Base-by-base conservation (phyloP, 2,797 vertebrate species). In the Rhinophrynus dorsalis region DNA sequence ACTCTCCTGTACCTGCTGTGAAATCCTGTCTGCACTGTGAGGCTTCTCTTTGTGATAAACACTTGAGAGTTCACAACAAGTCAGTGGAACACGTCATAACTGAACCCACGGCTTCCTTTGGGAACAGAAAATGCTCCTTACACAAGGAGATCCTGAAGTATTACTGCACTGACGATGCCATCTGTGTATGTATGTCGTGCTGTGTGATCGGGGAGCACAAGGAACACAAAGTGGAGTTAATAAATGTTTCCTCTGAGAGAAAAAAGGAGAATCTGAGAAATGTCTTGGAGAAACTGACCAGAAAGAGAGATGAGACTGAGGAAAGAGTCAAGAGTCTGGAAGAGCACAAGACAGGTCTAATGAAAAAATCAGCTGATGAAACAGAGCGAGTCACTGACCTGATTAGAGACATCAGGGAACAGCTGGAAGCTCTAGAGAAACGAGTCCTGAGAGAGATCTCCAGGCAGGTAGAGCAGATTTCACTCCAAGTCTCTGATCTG, bases 1-100 rank as follows among this genome's bases (percentile, higher is more conserved):
- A 48, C 13, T 8, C 1, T 1, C 7, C 17, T 3, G 17, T 21
- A 45, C 8, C 15, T 0, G 87, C 88, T 0, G 80, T 81, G 65
- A 90, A 86, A 76, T 84, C 77, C 20, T 92, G 90, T 55, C 74
- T 87, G 57, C 82, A 74, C 55, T 90, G 90, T 10, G 82, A 91
- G 48, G 86, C 81, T 65, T 85, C 87, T 0, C 38, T 90, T 61
- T 90, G 88, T 50, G 62, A 70, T 23, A 74, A 82, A 18, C 88
- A 90, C 68, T 77, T 90, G 2, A 79, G 83, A 65, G 76, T n/a
- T 11, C 89, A 90, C 67, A 63, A 80, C 0, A 82, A 86, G 56
- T 85, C 75, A 64, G 78, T 83, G 21, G 0, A 2, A 0, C 88
- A 90, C 37, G 1, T 64, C 0, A 0, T 90, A 45, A 76, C 82